A percentile compares a stretch with the other conserved stretches of the same genome.
Evolutionary conservation across 2,113 vertebrate species (phyloP).

Genomic region (Muntiacus reevesi): DNA sequence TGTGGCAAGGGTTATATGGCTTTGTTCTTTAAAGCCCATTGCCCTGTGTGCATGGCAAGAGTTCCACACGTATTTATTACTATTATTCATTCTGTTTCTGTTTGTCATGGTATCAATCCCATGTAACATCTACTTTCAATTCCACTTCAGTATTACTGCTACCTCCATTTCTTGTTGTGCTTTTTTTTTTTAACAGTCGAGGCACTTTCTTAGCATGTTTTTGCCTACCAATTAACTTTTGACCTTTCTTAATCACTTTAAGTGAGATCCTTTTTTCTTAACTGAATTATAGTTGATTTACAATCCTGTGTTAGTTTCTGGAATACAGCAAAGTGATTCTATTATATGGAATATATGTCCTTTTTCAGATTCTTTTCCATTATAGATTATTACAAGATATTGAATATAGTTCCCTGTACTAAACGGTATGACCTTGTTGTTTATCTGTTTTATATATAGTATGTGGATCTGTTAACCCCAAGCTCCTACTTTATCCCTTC

Average conservation of each 20-base stretch:
- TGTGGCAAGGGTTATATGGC: background rate
- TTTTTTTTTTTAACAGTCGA: background rate
- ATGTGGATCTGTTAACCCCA: background rate
- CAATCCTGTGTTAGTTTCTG: background rate
- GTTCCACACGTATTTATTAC: fast-evolving
- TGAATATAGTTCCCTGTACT: background rate
- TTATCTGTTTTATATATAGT: background rate
- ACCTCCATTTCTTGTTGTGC: no score
- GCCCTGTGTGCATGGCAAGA: no score
- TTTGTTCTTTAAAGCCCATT: background rate
- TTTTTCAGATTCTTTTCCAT: background rate
- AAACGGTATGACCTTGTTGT: background rate
- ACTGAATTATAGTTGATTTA: background rate
- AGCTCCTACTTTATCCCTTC: background rate
- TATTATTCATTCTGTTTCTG: background rate
- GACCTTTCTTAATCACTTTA: background rate
- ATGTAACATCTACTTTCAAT: background rate
- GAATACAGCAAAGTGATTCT: background rate
- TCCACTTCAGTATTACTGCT: background rate
- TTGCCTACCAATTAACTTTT: background rate
- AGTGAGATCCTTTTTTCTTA: background rate
- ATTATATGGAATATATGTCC: background rate
- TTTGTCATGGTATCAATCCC: background rate
- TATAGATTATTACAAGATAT: background rate
- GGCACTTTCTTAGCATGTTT: background rate